Evolutionary conservation across 2,113 vertebrate genomes (phyloP).

Genomic region (Hiodon tergisus): DNA sequence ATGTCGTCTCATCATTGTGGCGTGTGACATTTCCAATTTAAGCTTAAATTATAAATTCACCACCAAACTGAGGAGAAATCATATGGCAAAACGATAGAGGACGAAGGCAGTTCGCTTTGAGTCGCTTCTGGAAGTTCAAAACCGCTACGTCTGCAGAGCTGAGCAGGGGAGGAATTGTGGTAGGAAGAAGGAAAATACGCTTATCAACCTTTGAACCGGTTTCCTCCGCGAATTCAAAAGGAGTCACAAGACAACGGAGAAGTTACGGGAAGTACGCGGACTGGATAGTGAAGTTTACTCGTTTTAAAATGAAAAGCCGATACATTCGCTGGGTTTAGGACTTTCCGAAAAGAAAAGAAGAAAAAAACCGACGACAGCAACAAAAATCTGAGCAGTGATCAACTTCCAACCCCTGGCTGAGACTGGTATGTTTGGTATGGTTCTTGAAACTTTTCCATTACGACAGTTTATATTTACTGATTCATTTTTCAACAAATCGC

Average conservation of each 20-base stretch:
- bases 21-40: no score
- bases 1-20: no score
- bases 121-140: constrained; percentile 56
- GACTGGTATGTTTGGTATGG: constrained; percentile 4
- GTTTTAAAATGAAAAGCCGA: constrained; percentile 12
- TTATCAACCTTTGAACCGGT: constrained; percentile 64
- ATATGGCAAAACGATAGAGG: neutral
- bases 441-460: neutral
- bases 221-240: constrained; percentile 38
- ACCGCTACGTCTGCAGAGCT: constrained; percentile 59
- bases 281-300: neutral
- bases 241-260: constrained; percentile 61
- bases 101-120: constrained; percentile 12
- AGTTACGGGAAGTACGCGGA: neutral
- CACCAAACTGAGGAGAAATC: neutral
- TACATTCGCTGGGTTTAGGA: neutral
- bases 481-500: neutral
- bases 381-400: neutral
- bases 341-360: neutral
- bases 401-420: neutral
- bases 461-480: neutral
- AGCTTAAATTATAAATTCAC: no score
- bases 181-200: constrained; percentile 33
- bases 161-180: constrained; percentile 38
- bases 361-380: neutral